These are phyloP conservation scores for Acanthaster planci DNA, from an alignment of 35 echinoderm and acorn worm species.

Conservation along the genomic window DNA sequence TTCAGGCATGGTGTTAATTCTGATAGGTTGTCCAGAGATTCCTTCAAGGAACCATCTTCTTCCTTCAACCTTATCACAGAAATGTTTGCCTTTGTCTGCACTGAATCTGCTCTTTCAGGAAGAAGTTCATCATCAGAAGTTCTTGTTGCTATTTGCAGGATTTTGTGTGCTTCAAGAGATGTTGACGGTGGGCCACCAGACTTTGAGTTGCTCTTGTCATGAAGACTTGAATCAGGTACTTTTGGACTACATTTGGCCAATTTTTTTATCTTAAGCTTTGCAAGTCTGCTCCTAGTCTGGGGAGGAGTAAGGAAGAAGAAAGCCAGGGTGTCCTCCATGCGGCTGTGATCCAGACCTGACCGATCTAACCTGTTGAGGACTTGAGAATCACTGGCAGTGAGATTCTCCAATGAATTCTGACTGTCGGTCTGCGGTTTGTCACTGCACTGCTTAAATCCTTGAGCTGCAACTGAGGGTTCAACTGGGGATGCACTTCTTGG, in stretches of 20 bases:
- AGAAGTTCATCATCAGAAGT: too few relatives aligned
- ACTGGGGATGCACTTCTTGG: neutral
- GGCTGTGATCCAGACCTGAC: neutral
- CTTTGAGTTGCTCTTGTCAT: neutral
- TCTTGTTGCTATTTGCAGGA: neutral
- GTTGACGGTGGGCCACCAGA: neutral
- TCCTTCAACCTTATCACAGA: neutral
- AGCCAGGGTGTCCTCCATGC: slow-evolving; percentile 38
- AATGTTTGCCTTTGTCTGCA: too few relatives aligned
- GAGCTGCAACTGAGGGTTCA: neutral
- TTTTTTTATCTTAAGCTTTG: neutral
- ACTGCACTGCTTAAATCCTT: slow-evolving; percentile 17
- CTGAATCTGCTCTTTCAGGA: too few relatives aligned
- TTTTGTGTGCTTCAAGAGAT: neutral
- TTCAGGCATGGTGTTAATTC: neutral
- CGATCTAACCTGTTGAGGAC: neutral
- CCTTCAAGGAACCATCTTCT: slow-evolving; percentile 31
- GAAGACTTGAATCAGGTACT: too few relatives aligned
- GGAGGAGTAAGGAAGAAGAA: slow-evolving; percentile 55
- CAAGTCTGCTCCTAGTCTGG: slow-evolving; percentile 28
- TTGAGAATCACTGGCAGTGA: neutral
- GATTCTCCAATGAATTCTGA: neutral
- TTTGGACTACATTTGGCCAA: neutral
- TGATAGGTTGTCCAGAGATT: neutral
- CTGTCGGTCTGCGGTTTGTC: neutral